Conservation (phyloP, 2,113 vertebrate species). For the Raja brachyura region DNA sequence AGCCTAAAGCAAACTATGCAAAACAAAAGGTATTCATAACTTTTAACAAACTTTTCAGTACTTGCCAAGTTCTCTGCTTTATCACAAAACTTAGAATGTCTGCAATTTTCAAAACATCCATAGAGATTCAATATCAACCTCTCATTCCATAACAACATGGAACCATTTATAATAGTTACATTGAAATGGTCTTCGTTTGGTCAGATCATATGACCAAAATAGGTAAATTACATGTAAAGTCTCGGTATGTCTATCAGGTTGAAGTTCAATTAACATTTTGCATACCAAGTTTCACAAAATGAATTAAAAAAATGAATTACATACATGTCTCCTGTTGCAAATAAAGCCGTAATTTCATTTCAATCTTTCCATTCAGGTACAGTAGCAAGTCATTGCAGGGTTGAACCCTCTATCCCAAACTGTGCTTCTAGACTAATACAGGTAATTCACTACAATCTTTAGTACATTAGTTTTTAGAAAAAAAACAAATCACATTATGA, state of each 20-base stretch:
- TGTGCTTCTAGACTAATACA: conserved; percentile 30
- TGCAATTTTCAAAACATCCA: conserved; percentile 70
- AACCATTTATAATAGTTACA: conserved; percentile 63
- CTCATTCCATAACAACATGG: conserved; percentile 68
- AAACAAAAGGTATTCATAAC: conserved; percentile 63
- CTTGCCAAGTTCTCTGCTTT: conserved; percentile 33
- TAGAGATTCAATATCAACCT: conserved; percentile 69
- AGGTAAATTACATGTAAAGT: conserved; percentile 67
- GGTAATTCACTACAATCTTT: conserved; percentile 34
- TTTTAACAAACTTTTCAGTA: conserved; percentile 45
- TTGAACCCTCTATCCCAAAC: neutral
- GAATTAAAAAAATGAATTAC: conserved; percentile 60
- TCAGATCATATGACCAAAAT: conserved; percentile 62
- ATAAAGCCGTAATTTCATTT: conserved; percentile 71
- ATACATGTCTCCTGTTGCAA: conserved; percentile 69
- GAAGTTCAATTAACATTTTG: conserved; percentile 64
- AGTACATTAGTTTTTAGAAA: conserved; percentile 33
- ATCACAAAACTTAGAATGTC: conserved; percentile 41
- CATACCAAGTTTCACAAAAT: conserved; percentile 41
- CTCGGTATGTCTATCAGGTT: conserved; percentile 59
- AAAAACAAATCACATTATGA: conserved; percentile 37
- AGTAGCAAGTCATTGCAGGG: conserved; percentile 44
- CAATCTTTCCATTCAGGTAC: conserved; percentile 61
- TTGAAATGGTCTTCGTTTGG: conserved; percentile 50
- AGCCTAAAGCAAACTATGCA: conserved; percentile 76